Base-by-base conservation (phyloP, 1,140 invertebrate species). In the Nilaparvata lugens region DNA sequence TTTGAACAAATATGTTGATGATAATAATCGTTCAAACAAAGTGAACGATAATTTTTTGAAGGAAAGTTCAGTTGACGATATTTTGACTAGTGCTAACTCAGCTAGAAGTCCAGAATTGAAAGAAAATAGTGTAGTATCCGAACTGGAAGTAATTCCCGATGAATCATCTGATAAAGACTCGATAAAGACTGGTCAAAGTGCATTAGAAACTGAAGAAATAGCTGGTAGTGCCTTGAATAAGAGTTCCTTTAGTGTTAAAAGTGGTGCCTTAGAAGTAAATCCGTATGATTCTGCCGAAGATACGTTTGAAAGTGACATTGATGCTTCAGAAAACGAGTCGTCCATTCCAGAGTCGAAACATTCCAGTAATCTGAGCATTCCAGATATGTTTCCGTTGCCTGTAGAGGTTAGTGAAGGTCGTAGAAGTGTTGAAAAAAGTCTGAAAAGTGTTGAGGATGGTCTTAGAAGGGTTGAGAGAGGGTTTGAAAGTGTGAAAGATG, bases 271-370 rank as follows among this genome's bases (percentile, higher is more conserved):
- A 48, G 31, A 35, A 11, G 6, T 18, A 11, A 18, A 48, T 16
- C 21, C 45, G 1, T 18, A 48, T 7, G 21, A 48, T 16, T 54
- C 21, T 6, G 21, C 23, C 11, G 25, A 18, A 13, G 52, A 54
- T 54, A 25, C 52, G 21, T 54, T 54, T 54, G 52, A 54, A 13
- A 54, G 52, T 28, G 52, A 54, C 25, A 25, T 54, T 31, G 52
- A 54, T 6, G 16, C 45, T 48, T 48, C 45, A 16, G 45, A 48
- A 14, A 48, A 48, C 21, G 16, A 48, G 5, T 48, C 45, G 13
- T 11, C 13, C 7, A 2, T 35, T 6, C 31, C 31, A 11, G 31
- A 35, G 7, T 35, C 31, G 1, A 35, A 35, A 35, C 31, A 35
- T 35, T 35, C 31, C 31, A 35, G 31, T 35, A 35, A 35, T 35